phyloP scores from a whole-genome alignment of 2,113 vertebrate species.

The Channa argus region DNA sequence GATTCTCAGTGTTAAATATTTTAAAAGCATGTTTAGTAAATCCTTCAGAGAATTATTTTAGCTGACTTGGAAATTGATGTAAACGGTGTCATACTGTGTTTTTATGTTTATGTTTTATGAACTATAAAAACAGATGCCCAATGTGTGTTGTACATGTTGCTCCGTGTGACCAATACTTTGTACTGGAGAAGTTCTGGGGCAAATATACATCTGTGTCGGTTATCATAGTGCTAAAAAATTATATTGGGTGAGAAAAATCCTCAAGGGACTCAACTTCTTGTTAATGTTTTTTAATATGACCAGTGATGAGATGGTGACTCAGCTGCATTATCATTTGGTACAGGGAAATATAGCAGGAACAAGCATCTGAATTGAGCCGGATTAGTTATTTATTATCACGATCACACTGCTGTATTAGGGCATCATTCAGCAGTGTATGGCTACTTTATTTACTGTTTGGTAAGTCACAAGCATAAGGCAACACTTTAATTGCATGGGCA shows the following conservation, averaged over 20 bases:
- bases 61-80: slow-evolving; percentile 16
- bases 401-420: too few species aligned
- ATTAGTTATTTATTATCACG: too few species aligned
- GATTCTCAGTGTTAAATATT: too few species aligned
- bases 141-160: neutral
- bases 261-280: neutral
- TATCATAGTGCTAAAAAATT: slow-evolving; percentile 28
- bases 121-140: too few species aligned
- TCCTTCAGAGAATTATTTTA: neutral
- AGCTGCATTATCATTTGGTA: slow-evolving; percentile 23
- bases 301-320: slow-evolving; percentile 9
- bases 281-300: slow-evolving; percentile 16
- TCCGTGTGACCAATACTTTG: slow-evolving; percentile 52
- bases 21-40: neutral
- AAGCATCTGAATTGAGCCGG: too few species aligned
- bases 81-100: neutral
- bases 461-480: too few species aligned
- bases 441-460: too few species aligned
- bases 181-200: slow-evolving; percentile 4
- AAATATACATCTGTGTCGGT: slow-evolving; percentile 19
- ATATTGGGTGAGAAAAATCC: neutral
- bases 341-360: neutral
- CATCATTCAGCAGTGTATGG: too few species aligned
- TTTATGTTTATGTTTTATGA: too few species aligned
- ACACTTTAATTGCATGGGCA: too few species aligned